Conservation (phyloP, 2,797 vertebrate species). For the Semaprochilodus insignis region DNA sequence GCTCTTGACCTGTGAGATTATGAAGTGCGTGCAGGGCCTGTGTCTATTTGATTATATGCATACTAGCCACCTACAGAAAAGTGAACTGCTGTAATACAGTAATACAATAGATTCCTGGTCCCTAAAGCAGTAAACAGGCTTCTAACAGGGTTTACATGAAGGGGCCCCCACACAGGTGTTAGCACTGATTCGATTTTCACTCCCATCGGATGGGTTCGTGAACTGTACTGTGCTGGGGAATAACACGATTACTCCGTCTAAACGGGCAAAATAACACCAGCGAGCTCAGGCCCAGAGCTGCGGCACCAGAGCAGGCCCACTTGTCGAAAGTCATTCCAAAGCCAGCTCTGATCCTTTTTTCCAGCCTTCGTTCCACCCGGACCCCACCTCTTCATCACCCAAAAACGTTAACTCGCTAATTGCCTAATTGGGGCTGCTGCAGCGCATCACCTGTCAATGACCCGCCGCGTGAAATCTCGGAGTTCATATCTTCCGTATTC, state of each 20-base stretch:
- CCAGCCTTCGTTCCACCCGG: neutral
- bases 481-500: no score
- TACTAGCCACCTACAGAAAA: no score
- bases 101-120: neutral
- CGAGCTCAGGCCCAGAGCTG: neutral
- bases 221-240: neutral
- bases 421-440: neutral
- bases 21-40: neutral
- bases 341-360: neutral
- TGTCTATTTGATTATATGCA: constrained; percentile 1
- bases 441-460: no score
- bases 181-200: constrained; percentile 31
- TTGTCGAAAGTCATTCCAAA: neutral
- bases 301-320: neutral
- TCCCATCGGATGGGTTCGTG: constrained; percentile 1
- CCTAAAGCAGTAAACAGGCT: constrained; percentile 12
- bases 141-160: constrained; percentile 11
- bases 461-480: neutral
- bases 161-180: neutral
- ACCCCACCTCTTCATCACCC: neutral
- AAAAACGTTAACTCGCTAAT: neutral
- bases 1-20: neutral
- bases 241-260: neutral
- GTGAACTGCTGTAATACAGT: constrained; percentile 1
- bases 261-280: constrained; percentile 24